A percentile compares a stretch with the other conserved stretches of the same genome.
phyloP scores from a whole-genome alignment of 92 coral and sea anemone species.

The Heliopora coerulea region DNA sequence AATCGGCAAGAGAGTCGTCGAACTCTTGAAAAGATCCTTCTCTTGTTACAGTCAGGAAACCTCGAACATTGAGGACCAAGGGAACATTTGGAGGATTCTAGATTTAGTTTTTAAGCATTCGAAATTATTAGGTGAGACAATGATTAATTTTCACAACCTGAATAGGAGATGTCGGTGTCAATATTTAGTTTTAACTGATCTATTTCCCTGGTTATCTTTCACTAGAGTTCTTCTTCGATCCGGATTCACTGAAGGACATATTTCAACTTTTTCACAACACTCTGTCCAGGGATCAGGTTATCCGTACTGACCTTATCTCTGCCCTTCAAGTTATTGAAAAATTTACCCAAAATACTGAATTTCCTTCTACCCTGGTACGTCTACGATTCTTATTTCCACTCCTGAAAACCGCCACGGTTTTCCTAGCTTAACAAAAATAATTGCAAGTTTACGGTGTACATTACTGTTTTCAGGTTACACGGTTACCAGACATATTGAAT shows the following conservation, averaged over 20 bases:
- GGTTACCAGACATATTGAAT: neutral
- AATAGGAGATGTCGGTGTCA: no score
- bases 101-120: constrained; percentile 20
- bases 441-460: no score
- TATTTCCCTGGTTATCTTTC: neutral
- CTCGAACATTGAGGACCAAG: neutral
- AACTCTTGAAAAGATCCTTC: neutral
- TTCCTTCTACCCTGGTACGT: constrained; percentile 15
- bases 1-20: constrained; percentile 8
- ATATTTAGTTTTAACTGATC: neutral
- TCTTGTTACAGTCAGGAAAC: constrained; percentile 1
- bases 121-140: constrained; percentile 23
- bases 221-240: constrained; percentile 13
- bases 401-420: no score
- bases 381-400: no score
- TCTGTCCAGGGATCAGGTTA: constrained; percentile 1
- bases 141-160: no score
- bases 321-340: constrained; percentile 20
- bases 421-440: no score
- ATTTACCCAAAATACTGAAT: constrained; percentile 13
- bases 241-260: neutral
- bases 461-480: constrained; percentile 1
- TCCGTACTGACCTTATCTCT: neutral
- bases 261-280: constrained; percentile 14
- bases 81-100: constrained; percentile 4